Percentiles rank a stretch among this genome's conserved stretches.
Conservation (phyloP, 2,113 vertebrate species). For the Pluvialis apricaria region DNA sequence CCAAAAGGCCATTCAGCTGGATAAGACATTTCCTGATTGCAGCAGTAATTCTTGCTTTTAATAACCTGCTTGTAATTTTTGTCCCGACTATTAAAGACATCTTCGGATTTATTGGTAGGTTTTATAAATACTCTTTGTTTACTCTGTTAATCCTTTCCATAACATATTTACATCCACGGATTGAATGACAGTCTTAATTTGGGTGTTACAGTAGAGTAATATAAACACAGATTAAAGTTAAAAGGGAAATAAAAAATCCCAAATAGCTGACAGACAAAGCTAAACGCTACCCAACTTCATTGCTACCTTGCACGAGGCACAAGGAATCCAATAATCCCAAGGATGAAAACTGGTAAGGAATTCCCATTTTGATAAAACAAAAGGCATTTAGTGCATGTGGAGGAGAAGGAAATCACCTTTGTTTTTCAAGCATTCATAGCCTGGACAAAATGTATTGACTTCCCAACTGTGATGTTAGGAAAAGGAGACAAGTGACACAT, state of each 20-base stretch:
- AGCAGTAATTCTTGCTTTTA: conserved; percentile 80
- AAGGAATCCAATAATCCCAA: background rate
- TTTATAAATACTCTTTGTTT: background rate
- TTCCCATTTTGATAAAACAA: background rate
- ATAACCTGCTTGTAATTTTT: conserved; percentile 93
- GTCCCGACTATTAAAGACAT: conserved; percentile 97
- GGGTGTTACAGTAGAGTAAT: background rate
- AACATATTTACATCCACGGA: background rate
- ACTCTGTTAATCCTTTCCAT: background rate
- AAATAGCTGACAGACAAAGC: background rate
- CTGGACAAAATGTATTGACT: background rate
- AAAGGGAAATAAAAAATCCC: background rate
- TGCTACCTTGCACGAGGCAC: background rate
- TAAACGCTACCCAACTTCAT: background rate
- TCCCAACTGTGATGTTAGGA: background rate
- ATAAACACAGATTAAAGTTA: background rate
- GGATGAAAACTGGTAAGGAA: background rate
- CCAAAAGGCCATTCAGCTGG: conserved; percentile 91
- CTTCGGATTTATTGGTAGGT: conserved; percentile 97
- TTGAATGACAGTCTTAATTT: background rate
- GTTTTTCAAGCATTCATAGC: background rate
- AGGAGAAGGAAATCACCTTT: background rate
- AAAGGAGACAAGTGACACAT: background rate
- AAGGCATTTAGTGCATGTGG: background rate
- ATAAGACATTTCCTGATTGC: conserved; percentile 89